phyloP scores from a whole-genome alignment of 2,113 vertebrate species.

The Microcebus murinus region DNA sequence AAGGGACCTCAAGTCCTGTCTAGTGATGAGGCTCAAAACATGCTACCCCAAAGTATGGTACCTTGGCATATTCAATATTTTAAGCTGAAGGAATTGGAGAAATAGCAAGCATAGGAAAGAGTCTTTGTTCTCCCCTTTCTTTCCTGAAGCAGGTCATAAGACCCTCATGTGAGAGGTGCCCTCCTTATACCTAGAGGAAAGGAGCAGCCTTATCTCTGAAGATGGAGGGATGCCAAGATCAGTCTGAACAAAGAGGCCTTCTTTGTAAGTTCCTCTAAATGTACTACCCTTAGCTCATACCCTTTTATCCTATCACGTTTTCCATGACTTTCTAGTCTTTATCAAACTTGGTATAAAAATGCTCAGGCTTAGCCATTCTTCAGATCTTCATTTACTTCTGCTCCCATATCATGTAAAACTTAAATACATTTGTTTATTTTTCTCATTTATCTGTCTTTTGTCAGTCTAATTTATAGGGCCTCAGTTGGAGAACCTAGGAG shows the following conservation, averaged over 20 bases:
- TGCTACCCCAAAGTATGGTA: not conserved
- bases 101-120: not conserved
- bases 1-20: not conserved
- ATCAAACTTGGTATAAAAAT: not conserved
- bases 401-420: not conserved
- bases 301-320: not conserved
- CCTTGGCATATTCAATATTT: not conserved
- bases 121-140: not conserved
- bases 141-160: not conserved
- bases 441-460: not conserved
- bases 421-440: not conserved
- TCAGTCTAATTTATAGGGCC: not conserved
- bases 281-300: not conserved
- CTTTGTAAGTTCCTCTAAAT: not conserved
- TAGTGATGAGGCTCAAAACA: not conserved
- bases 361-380: not conserved
- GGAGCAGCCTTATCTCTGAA: not conserved
- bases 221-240: not conserved
- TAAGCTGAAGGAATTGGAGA: not conserved
- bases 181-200: not conserved
- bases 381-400: not conserved
- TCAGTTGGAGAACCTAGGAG: not conserved
- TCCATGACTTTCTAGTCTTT: not conserved
- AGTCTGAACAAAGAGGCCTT: not conserved
- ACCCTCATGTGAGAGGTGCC: not conserved